Evolutionary conservation across 2,888 invertebrate species (phyloP), one percentile per base, ranked within the genome.

Genomic region (Monopis laevigella): DNA sequence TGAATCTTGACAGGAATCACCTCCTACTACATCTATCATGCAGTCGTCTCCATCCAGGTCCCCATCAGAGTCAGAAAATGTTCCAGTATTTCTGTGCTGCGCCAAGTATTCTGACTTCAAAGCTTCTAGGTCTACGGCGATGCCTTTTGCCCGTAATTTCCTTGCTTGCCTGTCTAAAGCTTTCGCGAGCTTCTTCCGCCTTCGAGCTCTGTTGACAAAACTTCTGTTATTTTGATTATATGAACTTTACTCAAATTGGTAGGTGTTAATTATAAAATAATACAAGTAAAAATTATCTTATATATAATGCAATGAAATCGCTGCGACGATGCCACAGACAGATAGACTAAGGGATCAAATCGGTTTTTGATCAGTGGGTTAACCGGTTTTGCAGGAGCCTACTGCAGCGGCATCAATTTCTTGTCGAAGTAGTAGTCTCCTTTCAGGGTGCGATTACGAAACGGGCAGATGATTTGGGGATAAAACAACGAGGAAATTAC

Each of bases 151-250:
- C 43, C 95, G 88, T 45, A 97, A 84, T 65, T 97, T 96, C 52
- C 95, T 84, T 53, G 96, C 96, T 72, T 95, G 95, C 42, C 95
- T 84, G 65, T 96, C 95, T 53, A 96, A 83, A 47, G 93, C 92
- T 74, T 97, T 97, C 59, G 92, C 87, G 61, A 95, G 82, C 80
- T 97, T 94, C 84, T 93, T 93, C 77, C 93, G 87, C 69, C 92
- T 88, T 68, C 93, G 87, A 60, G 93, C 92, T 64, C 90, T 86
- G 80, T 59, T 70, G 66, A 69, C 59, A 60, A 68, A 32, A 32
- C n/a, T n/a, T n/a, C n/a, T n/a, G n/a, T n/a, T n/a, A n/a, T n/a
- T n/a, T 29, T 3, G 27, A 27, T 10, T 27, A 27, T 27, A n/a
- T 2, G 11, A 10, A 2, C 5, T 24, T 24, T 24, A 24, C 24